A percentile compares a stretch with the other conserved stretches of the same genome.
phyloP scores from a whole-genome alignment of 2,888 invertebrate genomes.

The Caenorhabditis imperialis region DNA sequence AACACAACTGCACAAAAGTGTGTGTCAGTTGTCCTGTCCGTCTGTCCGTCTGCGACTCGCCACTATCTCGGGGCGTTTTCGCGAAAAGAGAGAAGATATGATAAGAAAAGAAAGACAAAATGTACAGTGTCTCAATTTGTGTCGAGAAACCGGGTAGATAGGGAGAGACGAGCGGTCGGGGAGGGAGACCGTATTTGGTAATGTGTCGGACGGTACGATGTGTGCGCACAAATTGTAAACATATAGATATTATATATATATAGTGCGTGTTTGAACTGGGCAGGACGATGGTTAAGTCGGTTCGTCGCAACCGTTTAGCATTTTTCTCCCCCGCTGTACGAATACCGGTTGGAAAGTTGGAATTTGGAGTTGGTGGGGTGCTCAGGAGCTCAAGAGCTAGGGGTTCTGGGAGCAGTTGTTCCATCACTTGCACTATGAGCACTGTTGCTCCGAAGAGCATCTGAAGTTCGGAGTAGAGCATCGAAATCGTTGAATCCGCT shows the following conservation, averaged over 20 bases:
- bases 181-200: conserved; percentile 34
- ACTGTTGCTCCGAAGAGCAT: too few species aligned
- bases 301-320: too few species aligned
- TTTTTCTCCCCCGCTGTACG: too few species aligned
- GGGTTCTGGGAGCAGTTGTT: too few species aligned
- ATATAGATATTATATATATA: conserved; percentile 35
- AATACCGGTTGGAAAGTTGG: too few species aligned
- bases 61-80: conserved; percentile 18
- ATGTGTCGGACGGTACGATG: conserved; percentile 26
- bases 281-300: too few species aligned
- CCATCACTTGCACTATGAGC: too few species aligned
- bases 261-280: conserved; percentile 39
- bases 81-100: conserved; percentile 15
- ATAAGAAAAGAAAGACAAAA: conserved; percentile 9
- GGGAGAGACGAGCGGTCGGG: conserved; percentile 17
- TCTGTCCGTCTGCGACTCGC: conserved; percentile 12
- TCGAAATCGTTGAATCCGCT: too few species aligned
- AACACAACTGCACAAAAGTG: too few species aligned
- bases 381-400: too few species aligned
- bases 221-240: conserved; percentile 37
- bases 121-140: conserved; percentile 16
- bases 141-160: conserved; percentile 18
- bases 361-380: too few species aligned
- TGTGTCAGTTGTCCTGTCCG: conserved; percentile 38
- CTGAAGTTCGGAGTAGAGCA: too few species aligned